A percentile compares a stretch with the other conserved stretches of the same genome.
phyloP scores from a whole-genome alignment of 2,888 invertebrate species.

The Clanis bilineata region DNA sequence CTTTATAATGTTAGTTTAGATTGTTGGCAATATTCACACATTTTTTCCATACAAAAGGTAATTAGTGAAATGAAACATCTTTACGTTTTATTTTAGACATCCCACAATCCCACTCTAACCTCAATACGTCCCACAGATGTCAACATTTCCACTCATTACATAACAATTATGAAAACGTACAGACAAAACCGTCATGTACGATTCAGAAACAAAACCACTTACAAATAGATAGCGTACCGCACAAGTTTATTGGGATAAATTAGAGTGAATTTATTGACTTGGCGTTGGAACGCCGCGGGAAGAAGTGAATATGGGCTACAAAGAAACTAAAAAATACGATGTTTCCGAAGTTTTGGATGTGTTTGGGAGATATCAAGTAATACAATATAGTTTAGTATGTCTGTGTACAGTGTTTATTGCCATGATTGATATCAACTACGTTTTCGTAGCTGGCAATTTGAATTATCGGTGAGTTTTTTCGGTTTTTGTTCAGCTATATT shows the following conservation, averaged over 20 bases:
- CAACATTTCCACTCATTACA: neutral
- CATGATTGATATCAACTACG: conserved; percentile 62
- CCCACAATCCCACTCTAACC: neutral
- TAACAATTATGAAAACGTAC: neutral
- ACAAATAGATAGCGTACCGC: neutral
- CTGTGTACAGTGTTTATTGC: conserved; percentile 52
- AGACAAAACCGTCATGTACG: neutral
- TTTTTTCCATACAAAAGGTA: too few species aligned
- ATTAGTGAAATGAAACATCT: too few species aligned
- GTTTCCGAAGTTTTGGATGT: conserved; percentile 51
- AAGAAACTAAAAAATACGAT: neutral
- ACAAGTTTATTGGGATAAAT: neutral
- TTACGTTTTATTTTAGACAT: too few species aligned
- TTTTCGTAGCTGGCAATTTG: conserved; percentile 64
- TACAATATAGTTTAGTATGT: conserved; percentile 54
- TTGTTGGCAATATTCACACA: too few species aligned
- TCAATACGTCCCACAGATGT: neutral
- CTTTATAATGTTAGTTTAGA: too few species aligned
- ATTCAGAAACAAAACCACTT: neutral
- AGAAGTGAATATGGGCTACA: neutral
- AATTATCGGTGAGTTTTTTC: conserved; percentile 54
- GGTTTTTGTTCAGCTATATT: neutral
- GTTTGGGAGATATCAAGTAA: conserved; percentile 70
- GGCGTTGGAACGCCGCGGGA: neutral
- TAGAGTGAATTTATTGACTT: conserved; percentile 3